Evolutionary conservation across 2,888 invertebrate genomes (phyloP), one percentile per base, ranked within the genome.

Genomic region (Opisthograptis luteolata): DNA sequence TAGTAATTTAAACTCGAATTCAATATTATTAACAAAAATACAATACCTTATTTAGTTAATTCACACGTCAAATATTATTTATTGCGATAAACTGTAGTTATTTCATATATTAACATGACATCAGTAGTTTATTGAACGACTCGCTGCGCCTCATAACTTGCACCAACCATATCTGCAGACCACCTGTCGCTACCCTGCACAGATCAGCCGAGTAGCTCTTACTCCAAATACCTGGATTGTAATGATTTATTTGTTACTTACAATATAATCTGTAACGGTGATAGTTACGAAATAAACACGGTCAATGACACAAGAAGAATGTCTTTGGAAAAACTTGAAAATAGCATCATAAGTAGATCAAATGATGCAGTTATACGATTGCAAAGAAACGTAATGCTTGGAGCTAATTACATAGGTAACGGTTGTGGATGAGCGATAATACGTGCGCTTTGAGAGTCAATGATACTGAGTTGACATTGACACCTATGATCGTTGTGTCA

Each of bases 211-310:
- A 15, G 14, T 15, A 8, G 15, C 17, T 32, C 14, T 36, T 27
- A 24, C 43, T 36, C 30, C n/a, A 31, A 45, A 53, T 25, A 17
- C 35, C 22, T 10, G 20, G 36, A 35, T 52, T 37, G 35, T 30
- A 35, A 39, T 50, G 9, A 45, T 44, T 42, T 40, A 50, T 50
- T 55, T 55, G 44, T 50, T 42, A 39, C 13, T 36, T 17, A 28
- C 15, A 37, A 50, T 48, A 31, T 50, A 53, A 55, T 57, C 50
- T 37, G 30, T 52, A 47, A 55, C 57, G 49, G 56, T 40, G 13
- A n/a, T 24, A 17, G 40, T 51, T 44, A 36, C 17, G 25, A 15
- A 30, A n/a, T n/a, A n/a, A n/a, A 44, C 9, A 4, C 25, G 35
- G 50, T 2, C 44, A 35, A 37, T 37, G 45, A 37, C 30, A 14